Conservation (phyloP, 2,113 vertebrate genomes). For the Atlantisia rogersi region DNA sequence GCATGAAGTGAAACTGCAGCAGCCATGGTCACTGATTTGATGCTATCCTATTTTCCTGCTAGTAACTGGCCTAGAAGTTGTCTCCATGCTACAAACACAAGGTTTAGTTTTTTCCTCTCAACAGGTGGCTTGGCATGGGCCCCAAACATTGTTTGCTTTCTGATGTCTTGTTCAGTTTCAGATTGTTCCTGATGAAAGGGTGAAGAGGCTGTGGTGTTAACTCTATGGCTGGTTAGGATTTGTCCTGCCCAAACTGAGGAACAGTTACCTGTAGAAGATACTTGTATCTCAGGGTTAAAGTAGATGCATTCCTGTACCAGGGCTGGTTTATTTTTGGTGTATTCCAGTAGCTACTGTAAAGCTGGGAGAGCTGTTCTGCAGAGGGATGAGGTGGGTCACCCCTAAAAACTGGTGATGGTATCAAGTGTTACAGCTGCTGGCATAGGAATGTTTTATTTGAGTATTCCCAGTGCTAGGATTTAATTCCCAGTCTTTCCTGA, state of each 20-base stretch:
- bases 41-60: not conserved
- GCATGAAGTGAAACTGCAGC: rapidly evolving
- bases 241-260: not conserved
- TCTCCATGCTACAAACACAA: not conserved
- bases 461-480: not conserved
- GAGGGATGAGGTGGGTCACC: not conserved
- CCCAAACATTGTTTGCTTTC: not conserved
- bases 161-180: not conserved
- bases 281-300: not conserved
- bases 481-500: not conserved
- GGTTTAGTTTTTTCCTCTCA: not conserved
- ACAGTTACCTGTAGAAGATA: not conserved
- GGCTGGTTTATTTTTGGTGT: not conserved
- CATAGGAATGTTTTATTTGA: not conserved
- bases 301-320: not conserved
- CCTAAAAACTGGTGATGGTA: not conserved
- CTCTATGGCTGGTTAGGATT: not conserved
- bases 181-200: rapidly evolving
- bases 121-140: not conserved
- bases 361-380: not conserved
- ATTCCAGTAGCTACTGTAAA: not conserved
- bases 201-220: not conserved
- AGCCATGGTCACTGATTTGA: rapidly evolving
- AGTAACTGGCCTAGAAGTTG: not conserved
- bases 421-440: not conserved